phyloP scores from a whole-genome alignment of 1,140 invertebrate species.

The Drosophila lini region DNA sequence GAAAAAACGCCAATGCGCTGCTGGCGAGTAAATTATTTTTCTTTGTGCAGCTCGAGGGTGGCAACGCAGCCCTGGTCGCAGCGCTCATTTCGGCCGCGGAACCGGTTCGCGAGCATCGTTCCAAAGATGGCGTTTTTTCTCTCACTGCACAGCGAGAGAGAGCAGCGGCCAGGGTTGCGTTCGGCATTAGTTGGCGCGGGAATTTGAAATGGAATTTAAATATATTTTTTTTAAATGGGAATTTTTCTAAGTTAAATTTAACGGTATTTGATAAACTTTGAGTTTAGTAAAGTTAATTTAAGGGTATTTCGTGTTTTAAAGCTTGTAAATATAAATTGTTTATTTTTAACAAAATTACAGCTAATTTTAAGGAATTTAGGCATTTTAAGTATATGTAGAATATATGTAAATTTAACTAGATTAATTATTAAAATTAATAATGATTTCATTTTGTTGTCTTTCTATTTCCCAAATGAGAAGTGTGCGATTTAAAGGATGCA shows the following conservation, averaged over 20 bases:
- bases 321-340: not conserved
- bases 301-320: too few relatives aligned
- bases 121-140: slow-evolving; percentile 11
- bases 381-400: not conserved
- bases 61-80: slow-evolving; percentile 40
- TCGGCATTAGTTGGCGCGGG: not conserved
- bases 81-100: slow-evolving; percentile 13
- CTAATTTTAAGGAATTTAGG: too few relatives aligned
- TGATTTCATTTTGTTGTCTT: not conserved
- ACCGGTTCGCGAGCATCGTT: slow-evolving; percentile 23
- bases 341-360: not conserved
- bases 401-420: not conserved
- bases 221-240: not conserved
- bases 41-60: slow-evolving; percentile 50
- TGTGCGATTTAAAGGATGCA: not conserved
- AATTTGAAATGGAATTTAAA: slow-evolving; percentile 2
- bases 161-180: slow-evolving; percentile 8
- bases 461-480: not conserved
- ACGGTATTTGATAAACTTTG: not conserved
- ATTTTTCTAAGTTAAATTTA: not conserved
- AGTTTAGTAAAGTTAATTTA: too few relatives aligned
- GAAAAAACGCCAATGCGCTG: slow-evolving; percentile 42
- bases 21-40: slow-evolving; percentile 55
- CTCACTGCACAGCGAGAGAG: slow-evolving; percentile 28
- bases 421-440: not conserved